Evolutionary conservation across 2,888 invertebrate species (phyloP).

Genomic region (Cerceris rybyensis): DNA sequence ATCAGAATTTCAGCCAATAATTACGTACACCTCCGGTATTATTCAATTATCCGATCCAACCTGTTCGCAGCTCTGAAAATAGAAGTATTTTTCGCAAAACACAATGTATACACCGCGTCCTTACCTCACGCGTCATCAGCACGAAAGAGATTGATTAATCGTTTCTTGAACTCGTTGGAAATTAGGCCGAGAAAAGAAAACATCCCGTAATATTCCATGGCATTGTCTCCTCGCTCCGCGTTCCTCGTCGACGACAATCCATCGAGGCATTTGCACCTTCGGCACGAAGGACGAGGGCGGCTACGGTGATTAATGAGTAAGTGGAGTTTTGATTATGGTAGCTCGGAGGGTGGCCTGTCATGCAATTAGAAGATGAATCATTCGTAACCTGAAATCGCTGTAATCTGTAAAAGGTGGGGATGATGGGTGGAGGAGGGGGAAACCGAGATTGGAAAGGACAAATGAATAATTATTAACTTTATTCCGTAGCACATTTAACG

Average conservation of each 20-base stretch:
- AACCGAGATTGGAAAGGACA: constrained; percentile 39
- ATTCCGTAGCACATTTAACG: neutral
- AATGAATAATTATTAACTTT: constrained; percentile 28
- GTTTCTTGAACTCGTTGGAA: constrained; percentile 40
- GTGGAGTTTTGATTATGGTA: constrained; percentile 77
- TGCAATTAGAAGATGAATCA: constrained; percentile 81
- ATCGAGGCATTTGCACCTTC: constrained; percentile 64
- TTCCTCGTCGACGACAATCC: constrained; percentile 53
- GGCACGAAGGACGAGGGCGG: constrained; percentile 54
- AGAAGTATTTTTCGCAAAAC: neutral
- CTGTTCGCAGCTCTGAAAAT: too few relatives aligned
- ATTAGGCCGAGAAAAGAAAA: constrained; percentile 53
- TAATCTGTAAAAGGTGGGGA: constrained; percentile 62
- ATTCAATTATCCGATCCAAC: too few relatives aligned
- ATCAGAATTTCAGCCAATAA: too few relatives aligned
- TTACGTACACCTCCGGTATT: too few relatives aligned
- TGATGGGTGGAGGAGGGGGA: constrained; percentile 26
- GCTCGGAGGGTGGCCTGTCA: constrained; percentile 73
- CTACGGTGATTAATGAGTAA: constrained; percentile 76
- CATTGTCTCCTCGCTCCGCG: constrained; percentile 55
- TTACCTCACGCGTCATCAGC: constrained; percentile 9
- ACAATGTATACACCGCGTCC: neutral
- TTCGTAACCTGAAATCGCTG: constrained; percentile 77
- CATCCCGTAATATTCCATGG: constrained; percentile 50
- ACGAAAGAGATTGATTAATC: constrained; percentile 58